Conservation (phyloP, 2,888 invertebrate genomes). For the Sisyra terminalis region DNA sequence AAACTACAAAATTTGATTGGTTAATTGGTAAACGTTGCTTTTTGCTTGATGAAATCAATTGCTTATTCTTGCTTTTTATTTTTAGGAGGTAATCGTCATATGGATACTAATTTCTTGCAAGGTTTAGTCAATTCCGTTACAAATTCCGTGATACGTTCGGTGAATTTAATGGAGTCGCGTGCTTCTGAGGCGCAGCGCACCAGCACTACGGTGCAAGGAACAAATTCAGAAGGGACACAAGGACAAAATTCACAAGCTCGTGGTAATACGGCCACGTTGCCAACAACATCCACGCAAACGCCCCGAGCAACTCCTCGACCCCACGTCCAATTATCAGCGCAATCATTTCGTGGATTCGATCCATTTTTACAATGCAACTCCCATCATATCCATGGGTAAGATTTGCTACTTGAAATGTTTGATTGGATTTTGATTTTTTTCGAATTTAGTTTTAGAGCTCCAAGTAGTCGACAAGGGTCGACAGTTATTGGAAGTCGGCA, state of each 20-base stretch:
- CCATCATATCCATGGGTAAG: conserved; percentile 37
- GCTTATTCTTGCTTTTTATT: too few relatives aligned
- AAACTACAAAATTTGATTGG: too few relatives aligned
- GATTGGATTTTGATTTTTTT: conserved; percentile 8
- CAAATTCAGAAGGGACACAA: conserved; percentile 6
- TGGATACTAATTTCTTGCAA: conserved; percentile 4
- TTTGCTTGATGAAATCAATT: too few relatives aligned
- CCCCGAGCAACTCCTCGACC: conserved; percentile 45
- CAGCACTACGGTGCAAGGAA: conserved; percentile 10
- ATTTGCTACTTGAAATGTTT: background rate
- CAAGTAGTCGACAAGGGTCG: conserved; percentile 12
- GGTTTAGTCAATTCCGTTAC: conserved; percentile 7
- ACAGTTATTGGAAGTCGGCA: conserved; percentile 13
- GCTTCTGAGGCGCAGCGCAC: conserved; percentile 10
- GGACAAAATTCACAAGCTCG: conserved; percentile 33
- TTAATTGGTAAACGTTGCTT: too few relatives aligned
- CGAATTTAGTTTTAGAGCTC: conserved; percentile 11
- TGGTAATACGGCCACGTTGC: conserved; percentile 48
- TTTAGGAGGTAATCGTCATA: background rate
- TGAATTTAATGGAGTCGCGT: conserved; percentile 9
- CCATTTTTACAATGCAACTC: conserved; percentile 56
- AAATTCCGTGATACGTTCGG: conserved; percentile 7
- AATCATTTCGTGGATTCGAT: conserved; percentile 41
- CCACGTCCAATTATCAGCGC: conserved; percentile 45
- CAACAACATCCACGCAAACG: conserved; percentile 54